These are phyloP conservation scores for Prionace glauca DNA, from an alignment of 2,797 vertebrate genomes.

Conservation along the genomic window DNA sequence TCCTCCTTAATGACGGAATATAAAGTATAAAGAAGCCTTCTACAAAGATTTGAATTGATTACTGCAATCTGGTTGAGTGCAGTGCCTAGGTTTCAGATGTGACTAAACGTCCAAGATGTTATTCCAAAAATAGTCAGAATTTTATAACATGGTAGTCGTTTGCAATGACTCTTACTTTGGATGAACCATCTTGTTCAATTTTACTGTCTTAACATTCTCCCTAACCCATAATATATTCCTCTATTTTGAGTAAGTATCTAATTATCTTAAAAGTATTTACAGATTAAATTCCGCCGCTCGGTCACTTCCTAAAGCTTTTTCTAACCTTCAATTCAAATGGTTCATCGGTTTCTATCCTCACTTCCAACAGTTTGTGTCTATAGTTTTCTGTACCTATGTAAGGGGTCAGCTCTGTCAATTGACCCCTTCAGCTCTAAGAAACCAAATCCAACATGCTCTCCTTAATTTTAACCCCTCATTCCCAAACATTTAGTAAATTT, in stretches of 20 bases:
- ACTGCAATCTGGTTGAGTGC: background rate
- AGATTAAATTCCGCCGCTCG: background rate
- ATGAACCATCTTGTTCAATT: background rate
- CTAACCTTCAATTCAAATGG: background rate
- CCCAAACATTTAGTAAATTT: background rate
- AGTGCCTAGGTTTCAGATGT: background rate
- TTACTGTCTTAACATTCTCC: background rate
- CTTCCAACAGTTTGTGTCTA: background rate
- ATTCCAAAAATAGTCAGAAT: background rate
- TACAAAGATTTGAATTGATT: conserved; percentile 1
- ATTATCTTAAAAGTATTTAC: background rate
- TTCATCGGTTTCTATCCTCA: background rate
- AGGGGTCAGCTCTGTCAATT: background rate
- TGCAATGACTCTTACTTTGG: background rate
- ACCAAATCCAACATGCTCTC: background rate
- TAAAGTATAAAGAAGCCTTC: background rate
- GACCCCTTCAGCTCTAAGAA: background rate
- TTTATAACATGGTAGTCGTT: background rate
- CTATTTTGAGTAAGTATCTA: background rate
- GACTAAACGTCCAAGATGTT: background rate
- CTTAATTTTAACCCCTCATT: background rate
- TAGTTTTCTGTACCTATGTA: background rate
- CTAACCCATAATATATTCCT: background rate
- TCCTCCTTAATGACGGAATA: no score
- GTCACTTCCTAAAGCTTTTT: background rate